These are phyloP conservation scores for Trichonephila inaurata DNA, from an alignment of 1,140 invertebrate species.

Conservation along the genomic window DNA sequence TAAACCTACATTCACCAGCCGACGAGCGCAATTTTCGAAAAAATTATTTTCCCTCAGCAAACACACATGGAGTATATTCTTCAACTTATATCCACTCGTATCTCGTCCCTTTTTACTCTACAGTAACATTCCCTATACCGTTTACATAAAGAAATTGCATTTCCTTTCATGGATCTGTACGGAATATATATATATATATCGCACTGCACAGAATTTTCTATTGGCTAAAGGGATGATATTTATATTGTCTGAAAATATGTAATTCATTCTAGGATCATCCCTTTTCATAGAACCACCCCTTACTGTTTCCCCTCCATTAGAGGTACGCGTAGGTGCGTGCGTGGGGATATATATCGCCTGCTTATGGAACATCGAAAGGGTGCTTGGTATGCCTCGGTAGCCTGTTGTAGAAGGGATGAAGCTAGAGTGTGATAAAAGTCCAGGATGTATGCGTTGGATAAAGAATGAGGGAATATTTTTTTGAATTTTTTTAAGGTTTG, in stretches of 20 bases:
- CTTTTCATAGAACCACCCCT: not conserved
- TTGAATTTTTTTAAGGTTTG: not conserved
- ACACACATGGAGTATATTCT: too few relatives aligned
- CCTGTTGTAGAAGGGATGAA: not conserved
- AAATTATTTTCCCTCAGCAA: too few relatives aligned
- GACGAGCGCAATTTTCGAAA: too few relatives aligned
- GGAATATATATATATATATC: not conserved
- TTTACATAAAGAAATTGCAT: slow-evolving; percentile 35
- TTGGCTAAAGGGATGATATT: not conserved
- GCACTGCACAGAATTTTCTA: not conserved
- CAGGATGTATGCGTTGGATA: not conserved
- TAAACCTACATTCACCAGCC: too few relatives aligned
- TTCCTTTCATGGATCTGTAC: not conserved
- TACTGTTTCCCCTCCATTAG: not conserved
- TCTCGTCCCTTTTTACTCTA: too few relatives aligned
- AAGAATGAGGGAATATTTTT: not conserved
- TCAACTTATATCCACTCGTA: too few relatives aligned
- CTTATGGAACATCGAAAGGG: not conserved
- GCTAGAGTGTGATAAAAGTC: not conserved
- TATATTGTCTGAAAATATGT: slow-evolving; percentile 4
- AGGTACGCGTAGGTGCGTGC: not conserved
- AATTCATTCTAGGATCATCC: not conserved
- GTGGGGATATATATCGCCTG: not conserved
- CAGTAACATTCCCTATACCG: not conserved
- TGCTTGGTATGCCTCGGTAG: not conserved